A percentile compares a stretch with the other conserved stretches of the same genome.
These are phyloP conservation scores for Piscicola geometra DNA, from an alignment of 2,888 invertebrate genomes.

Conservation along the genomic window DNA sequence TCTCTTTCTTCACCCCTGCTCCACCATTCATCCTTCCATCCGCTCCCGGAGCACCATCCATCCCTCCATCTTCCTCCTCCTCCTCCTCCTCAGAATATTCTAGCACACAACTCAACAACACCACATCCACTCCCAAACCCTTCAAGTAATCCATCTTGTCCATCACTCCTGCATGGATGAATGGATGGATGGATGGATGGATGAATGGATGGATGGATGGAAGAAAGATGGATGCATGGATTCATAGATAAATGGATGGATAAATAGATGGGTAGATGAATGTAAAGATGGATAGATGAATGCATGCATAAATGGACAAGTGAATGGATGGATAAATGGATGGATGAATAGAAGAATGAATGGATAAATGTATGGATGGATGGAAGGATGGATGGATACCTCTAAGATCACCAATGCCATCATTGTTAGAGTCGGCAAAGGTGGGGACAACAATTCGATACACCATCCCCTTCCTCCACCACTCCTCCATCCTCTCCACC, in stretches of 20 bases:
- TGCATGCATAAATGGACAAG: too few species aligned
- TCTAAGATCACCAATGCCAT: constrained; percentile 53
- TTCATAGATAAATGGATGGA: too few species aligned
- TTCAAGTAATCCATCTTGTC: constrained; percentile 49
- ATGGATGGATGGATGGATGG: too few species aligned
- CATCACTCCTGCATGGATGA: constrained; percentile 45
- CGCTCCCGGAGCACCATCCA: neutral
- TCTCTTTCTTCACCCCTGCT: neutral
- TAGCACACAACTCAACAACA: constrained; percentile 50
- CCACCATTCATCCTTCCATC: neutral
- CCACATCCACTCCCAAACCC: constrained; percentile 47
- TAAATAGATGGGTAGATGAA: too few species aligned
- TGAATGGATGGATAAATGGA: too few species aligned
- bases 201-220: too few species aligned
- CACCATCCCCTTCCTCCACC: constrained; percentile 50
- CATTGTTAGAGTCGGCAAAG: constrained; percentile 50
- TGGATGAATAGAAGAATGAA: too few species aligned
- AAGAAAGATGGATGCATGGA: too few species aligned
- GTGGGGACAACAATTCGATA: constrained; percentile 51
- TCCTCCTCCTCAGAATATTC: constrained; percentile 59
- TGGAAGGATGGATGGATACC: constrained; percentile 44
- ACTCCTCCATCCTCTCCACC: constrained; percentile 42
- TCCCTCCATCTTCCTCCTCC: neutral
- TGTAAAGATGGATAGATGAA: too few species aligned
- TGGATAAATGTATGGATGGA: too few species aligned